Evolutionary conservation across 1,140 invertebrate species (phyloP).

Genomic region (Tyrophagus putrescentiae): DNA sequence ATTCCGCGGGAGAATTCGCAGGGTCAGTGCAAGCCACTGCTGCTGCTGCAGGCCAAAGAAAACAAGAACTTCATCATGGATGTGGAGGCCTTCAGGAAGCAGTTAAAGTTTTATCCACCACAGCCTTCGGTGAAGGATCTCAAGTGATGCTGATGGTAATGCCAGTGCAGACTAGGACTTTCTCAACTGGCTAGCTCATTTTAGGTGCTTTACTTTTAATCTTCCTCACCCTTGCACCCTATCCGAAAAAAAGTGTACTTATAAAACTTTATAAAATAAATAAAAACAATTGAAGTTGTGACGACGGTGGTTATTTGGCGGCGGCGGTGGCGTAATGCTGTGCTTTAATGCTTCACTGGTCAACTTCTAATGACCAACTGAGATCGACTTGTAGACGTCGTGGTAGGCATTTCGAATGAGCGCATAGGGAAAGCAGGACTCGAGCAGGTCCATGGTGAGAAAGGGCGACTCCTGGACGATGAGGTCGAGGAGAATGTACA

Average conservation of each 20-base stretch:
- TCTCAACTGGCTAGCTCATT: too few species aligned
- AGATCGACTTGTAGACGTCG: conserved; percentile 59
- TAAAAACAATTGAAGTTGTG: not conserved
- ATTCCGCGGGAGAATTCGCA: conserved; percentile 7
- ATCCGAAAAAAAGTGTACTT: too few species aligned
- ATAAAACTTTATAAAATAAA: too few species aligned
- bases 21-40: not conserved
- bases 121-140: not conserved
- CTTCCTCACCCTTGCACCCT: too few species aligned
- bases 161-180: too few species aligned
- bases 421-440: conserved; percentile 94
- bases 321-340: too few species aligned
- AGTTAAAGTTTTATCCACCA: not conserved
- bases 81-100: conserved; percentile 5
- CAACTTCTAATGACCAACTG: not conserved
- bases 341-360: too few species aligned
- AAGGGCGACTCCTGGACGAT: conserved; percentile 96
- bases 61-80: not conserved
- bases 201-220: too few species aligned
- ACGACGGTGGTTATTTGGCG: too few species aligned
- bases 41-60: not conserved
- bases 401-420: conserved; percentile 91
- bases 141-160: too few species aligned
- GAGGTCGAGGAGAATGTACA: conserved; percentile 80
- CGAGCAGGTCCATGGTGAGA: conserved; percentile 89